phyloP scores from a whole-genome alignment of 2,888 invertebrate species.

The Ceraclea dissimilis region DNA sequence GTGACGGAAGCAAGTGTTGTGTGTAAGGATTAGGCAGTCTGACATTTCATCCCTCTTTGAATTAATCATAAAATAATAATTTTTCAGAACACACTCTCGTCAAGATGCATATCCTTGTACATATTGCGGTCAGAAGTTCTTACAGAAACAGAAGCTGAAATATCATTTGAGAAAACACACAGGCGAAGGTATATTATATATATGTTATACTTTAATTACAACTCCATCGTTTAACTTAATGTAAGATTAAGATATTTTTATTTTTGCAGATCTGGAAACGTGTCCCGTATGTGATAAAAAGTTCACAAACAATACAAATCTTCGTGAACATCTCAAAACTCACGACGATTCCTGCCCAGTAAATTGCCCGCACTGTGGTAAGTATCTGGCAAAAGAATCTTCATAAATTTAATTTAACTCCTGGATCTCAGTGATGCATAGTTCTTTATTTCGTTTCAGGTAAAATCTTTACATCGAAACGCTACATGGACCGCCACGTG shows the following conservation, averaged over 20 bases:
- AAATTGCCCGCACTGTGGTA: conserved; percentile 46
- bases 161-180: conserved; percentile 51
- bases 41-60: no score
- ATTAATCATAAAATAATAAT: no score
- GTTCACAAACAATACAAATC: conserved; percentile 47
- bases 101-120: conserved; percentile 42
- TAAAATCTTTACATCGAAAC: conserved; percentile 42
- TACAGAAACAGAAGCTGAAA: conserved; percentile 49
- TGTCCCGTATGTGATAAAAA: conserved; percentile 43
- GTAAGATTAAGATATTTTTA: no score
- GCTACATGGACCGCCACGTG: conserved; percentile 48
- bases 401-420: no score
- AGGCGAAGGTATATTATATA: conserved; percentile 41
- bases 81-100: conserved; percentile 42
- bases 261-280: conserved; percentile 40
- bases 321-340: conserved; percentile 49
- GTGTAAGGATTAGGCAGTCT: no score
- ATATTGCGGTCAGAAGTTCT: conserved; percentile 49
- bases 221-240: no score
- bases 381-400: conserved; percentile 26
- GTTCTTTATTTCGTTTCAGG: conserved; percentile 28
- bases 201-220: no score
- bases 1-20: no score
- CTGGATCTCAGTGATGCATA: no score
- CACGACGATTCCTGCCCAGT: conserved; percentile 34